These are phyloP conservation scores for Vulpes vulpes DNA, from an alignment of 2,113 vertebrate genomes.

Conservation along the genomic window DNA sequence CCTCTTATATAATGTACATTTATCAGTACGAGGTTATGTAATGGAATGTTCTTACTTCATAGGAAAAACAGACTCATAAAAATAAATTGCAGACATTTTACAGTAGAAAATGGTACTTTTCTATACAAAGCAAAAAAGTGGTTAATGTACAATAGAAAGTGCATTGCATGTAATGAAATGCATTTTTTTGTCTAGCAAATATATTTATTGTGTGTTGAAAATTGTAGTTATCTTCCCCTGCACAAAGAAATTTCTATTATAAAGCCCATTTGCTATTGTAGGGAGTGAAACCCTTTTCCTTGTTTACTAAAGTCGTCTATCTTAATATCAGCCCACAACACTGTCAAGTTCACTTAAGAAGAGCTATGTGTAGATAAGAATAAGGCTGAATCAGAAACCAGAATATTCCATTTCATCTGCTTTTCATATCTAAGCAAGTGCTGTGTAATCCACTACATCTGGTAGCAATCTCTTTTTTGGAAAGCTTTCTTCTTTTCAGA, in stretches of 20 bases:
- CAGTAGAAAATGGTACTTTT: conserved; percentile 59
- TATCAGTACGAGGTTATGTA: conserved; percentile 55
- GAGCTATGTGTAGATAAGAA: conserved; percentile 73
- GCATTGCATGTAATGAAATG: conserved; percentile 76
- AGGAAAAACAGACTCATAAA: conserved; percentile 74
- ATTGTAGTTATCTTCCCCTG: conserved; percentile 77
- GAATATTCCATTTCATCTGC: conserved; percentile 78
- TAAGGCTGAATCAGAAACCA: conserved; percentile 69
- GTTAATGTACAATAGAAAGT: conserved; percentile 75
- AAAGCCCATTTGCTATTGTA: conserved; percentile 56
- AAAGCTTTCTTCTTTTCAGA: conserved; percentile 74
- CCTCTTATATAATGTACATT: conserved; percentile 75
- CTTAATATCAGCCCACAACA: conserved; percentile 71
- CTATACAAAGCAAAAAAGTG: conserved; percentile 66
- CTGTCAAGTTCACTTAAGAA: conserved; percentile 80
- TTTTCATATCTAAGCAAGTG: conserved; percentile 72
- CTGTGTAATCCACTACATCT: conserved; percentile 65
- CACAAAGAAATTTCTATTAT: conserved; percentile 74
- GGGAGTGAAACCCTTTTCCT: conserved; percentile 66
- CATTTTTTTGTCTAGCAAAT: conserved; percentile 76
- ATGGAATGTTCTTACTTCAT: conserved; percentile 65
- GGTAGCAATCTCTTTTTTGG: conserved; percentile 70
- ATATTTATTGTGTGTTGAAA: conserved; percentile 74
- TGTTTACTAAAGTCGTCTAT: conserved; percentile 77
- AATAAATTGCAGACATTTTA: conserved; percentile 65